A percentile compares a stretch with the other conserved stretches of the same genome.
Conservation (phyloP, 1,140 invertebrate species). For the Pogonomyrmex barbatus region DNA sequence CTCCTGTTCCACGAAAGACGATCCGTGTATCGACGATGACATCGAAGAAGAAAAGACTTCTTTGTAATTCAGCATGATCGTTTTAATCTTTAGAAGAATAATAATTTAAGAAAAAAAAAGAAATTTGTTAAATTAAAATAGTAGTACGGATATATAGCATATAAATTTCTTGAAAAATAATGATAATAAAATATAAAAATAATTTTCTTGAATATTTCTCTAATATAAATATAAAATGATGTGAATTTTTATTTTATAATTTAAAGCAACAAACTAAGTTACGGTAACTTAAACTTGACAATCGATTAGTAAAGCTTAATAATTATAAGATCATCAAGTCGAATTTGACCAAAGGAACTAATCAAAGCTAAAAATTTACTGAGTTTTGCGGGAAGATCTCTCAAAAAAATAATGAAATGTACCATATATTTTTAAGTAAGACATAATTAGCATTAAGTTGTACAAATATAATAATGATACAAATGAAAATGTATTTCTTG, state of each 20-base stretch:
- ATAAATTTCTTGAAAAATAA: neutral
- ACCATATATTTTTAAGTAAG: neutral
- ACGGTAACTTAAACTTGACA: neutral
- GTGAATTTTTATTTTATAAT: neutral
- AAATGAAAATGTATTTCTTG: neutral
- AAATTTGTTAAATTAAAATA: neutral
- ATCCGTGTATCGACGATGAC: neutral
- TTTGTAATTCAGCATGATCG: neutral
- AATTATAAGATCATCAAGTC: neutral
- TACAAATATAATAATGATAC: slow-evolving; percentile 1
- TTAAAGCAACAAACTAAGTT: neutral
- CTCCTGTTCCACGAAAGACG: neutral
- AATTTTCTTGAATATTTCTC: neutral
- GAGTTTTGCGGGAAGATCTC: neutral
- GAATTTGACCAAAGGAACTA: neutral
- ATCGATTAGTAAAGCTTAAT: neutral
- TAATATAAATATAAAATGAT: neutral
- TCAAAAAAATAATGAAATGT: neutral
- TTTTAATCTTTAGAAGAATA: neutral
- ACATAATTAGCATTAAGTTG: neutral
- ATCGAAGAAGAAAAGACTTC: neutral
- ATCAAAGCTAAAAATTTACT: neutral
- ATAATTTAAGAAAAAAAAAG: neutral
- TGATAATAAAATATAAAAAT: neutral
- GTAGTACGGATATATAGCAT: neutral